Evolutionary conservation across 2,113 vertebrate genomes (phyloP), one percentile per base, ranked within the genome.

Genomic region (Aramus guarauna): DNA sequence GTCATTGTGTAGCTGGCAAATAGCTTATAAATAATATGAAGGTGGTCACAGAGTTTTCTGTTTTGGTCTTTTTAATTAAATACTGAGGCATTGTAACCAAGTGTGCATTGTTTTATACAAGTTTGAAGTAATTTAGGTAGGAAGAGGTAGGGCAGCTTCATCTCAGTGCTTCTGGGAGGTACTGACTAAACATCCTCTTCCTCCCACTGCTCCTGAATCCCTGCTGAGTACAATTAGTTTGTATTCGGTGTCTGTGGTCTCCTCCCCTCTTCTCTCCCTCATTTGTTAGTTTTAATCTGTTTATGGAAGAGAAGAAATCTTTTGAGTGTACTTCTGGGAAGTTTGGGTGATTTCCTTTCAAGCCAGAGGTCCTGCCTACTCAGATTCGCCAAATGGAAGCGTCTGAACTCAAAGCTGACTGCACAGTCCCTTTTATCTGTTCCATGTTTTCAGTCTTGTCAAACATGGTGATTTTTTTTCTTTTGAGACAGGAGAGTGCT

Each of bases 121-220:
- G 23, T 52, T 50, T 39, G 41, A 74, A 92, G 29, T 86, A 22
- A 66, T 72, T 84, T 74, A 63, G 62, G 27, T 88, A 88, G 94
- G 88, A 93, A 92, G 88, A 79, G 82, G 85, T 76, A 95, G 90
- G 88, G 64, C 94, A 87, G 66, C 69, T 95, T 81, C 77, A 77
- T 71, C 63, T 86, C 15, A 1, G 47, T 81, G 32, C 21, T 84
- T 95, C 56, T 94, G 80, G 80, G 69, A 94, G 41, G 67, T 74
- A 30, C 30, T 90, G 85, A 80, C 90, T 96, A 96, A 95, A 95
- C 95, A 92, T 95, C 95, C 96, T 93, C 27, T 93, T 95, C 85
- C 90, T 81, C 56, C 24, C 21, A 3, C 48, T 85, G 39, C 74
- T 88, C 22, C 69, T 23, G 32, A 45, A 52, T 88, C 55, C 92